Percentiles rank a stretch among this genome's conserved stretches.
phyloP scores from a whole-genome alignment of 2,888 invertebrate species.

The Itoplectis maculator region DNA sequence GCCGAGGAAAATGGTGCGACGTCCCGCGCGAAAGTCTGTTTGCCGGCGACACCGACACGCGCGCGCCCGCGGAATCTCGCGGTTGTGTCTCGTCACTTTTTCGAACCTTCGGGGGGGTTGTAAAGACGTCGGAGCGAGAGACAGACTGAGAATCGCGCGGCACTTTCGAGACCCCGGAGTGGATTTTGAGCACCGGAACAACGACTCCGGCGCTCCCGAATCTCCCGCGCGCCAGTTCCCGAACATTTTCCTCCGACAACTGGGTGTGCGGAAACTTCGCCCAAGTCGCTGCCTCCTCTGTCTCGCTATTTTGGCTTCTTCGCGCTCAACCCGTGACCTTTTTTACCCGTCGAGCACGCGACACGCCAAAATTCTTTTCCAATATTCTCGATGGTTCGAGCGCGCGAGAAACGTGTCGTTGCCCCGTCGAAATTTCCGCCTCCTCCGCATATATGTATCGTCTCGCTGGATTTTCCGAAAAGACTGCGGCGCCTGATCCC shows the following conservation, averaged over 20 bases:
- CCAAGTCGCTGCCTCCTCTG: neutral
- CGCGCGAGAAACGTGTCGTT: neutral
- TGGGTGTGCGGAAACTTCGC: slow-evolving; percentile 11
- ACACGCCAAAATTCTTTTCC: slow-evolving; percentile 22
- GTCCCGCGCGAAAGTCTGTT: neutral
- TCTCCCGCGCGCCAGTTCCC: neutral
- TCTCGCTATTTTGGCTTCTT: neutral
- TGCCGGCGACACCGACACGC: neutral
- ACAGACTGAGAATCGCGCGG: neutral
- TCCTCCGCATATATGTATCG: neutral
- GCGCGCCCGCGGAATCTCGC: slow-evolving; percentile 9
- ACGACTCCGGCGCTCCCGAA: neutral
- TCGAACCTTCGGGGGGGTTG: neutral
- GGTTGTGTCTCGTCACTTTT: neutral
- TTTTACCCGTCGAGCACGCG: neutral
- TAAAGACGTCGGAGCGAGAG: slow-evolving; percentile 16
- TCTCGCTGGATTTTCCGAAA: neutral
- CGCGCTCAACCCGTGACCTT: too few relatives aligned
- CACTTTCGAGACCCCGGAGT: neutral
- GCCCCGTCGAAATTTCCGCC: slow-evolving; percentile 11
- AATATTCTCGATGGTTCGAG: slow-evolving; percentile 24
- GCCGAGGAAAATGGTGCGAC: neutral
- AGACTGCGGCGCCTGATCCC: neutral
- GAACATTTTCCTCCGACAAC: slow-evolving; percentile 31
- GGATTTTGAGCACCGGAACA: slow-evolving; percentile 2